Conservation (phyloP, 1,140 invertebrate genomes). For the Ectropis grisescens region DNA sequence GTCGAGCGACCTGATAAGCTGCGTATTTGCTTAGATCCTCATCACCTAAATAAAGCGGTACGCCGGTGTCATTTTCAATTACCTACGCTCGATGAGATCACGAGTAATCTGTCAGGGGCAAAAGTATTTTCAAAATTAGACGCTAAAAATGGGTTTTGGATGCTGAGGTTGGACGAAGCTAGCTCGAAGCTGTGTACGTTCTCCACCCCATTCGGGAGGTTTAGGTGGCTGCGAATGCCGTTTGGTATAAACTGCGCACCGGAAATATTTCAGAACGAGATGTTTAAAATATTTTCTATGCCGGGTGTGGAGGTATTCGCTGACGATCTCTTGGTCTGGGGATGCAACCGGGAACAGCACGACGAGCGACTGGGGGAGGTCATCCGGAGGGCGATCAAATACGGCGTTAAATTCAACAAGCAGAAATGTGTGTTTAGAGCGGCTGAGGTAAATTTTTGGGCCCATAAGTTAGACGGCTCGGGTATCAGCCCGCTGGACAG, state of each 20-base stretch:
- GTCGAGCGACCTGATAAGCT: conserved; percentile 3
- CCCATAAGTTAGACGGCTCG: neutral
- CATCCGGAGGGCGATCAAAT: no score
- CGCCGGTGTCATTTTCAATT: conserved; percentile 5
- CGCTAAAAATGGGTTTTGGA: conserved; percentile 10
- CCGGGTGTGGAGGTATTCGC: no score
- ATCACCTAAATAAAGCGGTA: conserved; percentile 4
- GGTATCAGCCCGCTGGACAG: neutral
- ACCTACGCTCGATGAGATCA: conserved; percentile 8
- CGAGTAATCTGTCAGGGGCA: conserved; percentile 2
- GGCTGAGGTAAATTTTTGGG: neutral
- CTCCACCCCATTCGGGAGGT: conserved; percentile 6
- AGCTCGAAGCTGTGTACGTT: conserved; percentile 15
- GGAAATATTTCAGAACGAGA: conserved; percentile 2
- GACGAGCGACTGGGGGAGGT: no score
- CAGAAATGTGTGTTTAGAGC: no score
- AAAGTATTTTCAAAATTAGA: conserved; percentile 7
- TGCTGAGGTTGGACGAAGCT: conserved; percentile 6
- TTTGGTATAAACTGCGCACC: conserved; percentile 3
- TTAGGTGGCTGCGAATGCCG: neutral
- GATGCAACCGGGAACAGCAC: no score
- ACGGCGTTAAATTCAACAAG: no score
- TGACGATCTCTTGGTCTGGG: no score
- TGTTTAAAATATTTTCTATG: conserved; percentile 44
- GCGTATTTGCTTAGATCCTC: conserved; percentile 7